Conservation (phyloP, 2,113 vertebrate genomes). For the Chunga burmeisteri region DNA sequence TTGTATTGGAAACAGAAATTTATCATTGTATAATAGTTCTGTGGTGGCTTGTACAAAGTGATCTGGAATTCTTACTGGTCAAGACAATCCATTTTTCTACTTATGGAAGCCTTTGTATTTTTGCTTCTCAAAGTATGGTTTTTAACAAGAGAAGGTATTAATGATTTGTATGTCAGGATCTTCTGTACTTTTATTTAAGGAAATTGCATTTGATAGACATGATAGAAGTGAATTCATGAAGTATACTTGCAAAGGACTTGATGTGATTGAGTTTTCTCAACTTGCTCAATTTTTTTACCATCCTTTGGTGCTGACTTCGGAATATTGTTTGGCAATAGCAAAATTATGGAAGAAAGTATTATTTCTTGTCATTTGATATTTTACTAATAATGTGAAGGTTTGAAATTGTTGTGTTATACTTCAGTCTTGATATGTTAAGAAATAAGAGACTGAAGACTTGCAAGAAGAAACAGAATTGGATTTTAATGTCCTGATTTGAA, state of each 20-base stretch:
- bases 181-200: neutral
- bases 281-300: neutral
- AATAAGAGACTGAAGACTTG: neutral
- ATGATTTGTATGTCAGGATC: neutral
- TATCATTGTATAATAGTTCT: neutral
- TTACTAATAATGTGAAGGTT: neutral
- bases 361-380: neutral
- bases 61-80: neutral
- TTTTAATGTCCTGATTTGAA: neutral
- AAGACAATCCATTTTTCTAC: neutral
- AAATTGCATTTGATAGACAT: neutral
- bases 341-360: neutral
- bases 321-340: neutral
- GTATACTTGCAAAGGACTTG: neutral
- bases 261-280: neutral
- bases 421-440: neutral
- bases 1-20: neutral
- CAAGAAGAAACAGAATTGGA: neutral
- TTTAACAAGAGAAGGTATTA: neutral
- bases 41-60: neutral
- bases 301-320: neutral
- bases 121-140: neutral
- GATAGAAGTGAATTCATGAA: neutral
- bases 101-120: neutral
- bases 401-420: neutral